A percentile compares a stretch with the other conserved stretches of the same genome.
Evolutionary conservation across 2,888 invertebrate genomes (phyloP).

Genomic region (Erannis defoliaria): DNA sequence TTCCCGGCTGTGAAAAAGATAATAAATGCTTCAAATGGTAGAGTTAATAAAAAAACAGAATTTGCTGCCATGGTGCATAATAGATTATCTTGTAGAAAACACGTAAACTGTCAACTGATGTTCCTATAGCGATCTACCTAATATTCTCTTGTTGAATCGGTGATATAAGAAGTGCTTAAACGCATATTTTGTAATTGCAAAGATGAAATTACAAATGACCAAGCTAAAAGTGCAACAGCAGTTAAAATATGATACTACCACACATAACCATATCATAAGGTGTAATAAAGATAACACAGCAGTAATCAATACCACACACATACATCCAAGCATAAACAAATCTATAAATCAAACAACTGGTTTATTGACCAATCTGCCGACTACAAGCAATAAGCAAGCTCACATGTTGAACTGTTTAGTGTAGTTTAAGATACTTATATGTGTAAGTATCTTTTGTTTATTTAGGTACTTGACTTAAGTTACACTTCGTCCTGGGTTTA

Average conservation of each 20-base stretch:
- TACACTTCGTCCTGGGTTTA: conserved; percentile 2
- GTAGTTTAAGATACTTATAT: conserved; percentile 3
- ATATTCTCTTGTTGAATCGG: no score
- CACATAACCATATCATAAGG: conserved; percentile 21
- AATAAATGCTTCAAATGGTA: not conserved
- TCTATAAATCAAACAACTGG: conserved; percentile 53
- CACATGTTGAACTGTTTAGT: conserved; percentile 17
- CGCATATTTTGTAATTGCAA: not conserved
- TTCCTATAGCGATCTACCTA: no score
- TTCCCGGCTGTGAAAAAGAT: not conserved
- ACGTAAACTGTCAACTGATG: no score
- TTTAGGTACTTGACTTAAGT: conserved; percentile 1
- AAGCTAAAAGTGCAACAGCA: not conserved
- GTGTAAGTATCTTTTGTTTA: not conserved
- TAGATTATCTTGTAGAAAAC: not conserved
- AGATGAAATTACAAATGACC: conserved; percentile 2
- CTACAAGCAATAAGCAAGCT: conserved; percentile 28
- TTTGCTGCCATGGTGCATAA: not conserved
- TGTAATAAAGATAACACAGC: conserved; percentile 25
- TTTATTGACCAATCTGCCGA: conserved; percentile 51
- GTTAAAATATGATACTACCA: conserved; percentile 13
- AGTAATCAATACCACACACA: conserved; percentile 31
- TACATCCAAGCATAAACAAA: conserved; percentile 49
- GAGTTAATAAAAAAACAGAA: not conserved
- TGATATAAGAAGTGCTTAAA: no score